These are phyloP conservation scores for Dilophus febrilis DNA, from an alignment of 2,888 invertebrate species.

Conservation along the genomic window DNA sequence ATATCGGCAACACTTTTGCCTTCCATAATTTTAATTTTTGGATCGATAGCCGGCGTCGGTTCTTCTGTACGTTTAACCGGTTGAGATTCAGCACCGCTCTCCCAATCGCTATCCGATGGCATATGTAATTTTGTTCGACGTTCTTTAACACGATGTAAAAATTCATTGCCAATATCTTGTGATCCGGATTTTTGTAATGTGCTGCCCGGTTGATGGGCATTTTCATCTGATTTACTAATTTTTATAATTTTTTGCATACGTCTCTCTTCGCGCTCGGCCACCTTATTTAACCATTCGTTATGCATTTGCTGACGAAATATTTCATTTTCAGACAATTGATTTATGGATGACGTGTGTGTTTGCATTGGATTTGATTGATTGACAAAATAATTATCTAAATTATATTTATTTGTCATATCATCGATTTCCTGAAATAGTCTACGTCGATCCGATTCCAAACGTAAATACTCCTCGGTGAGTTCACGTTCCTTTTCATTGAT, in stretches of 20 bases:
- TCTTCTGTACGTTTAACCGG: slow-evolving; percentile 32
- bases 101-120: slow-evolving; percentile 44
- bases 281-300: slow-evolving; percentile 63
- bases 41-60: slow-evolving; percentile 29
- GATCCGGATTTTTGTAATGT: background rate
- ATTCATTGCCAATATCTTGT: slow-evolving; percentile 49
- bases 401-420: slow-evolving; percentile 4
- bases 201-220: slow-evolving; percentile 24
- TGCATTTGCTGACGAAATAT: slow-evolving; percentile 66
- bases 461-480: slow-evolving; percentile 44
- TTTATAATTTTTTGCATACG: slow-evolving; percentile 66
- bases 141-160: slow-evolving; percentile 56
- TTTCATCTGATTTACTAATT: slow-evolving; percentile 41
- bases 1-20: slow-evolving; percentile 41
- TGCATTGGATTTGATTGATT: background rate
- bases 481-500: slow-evolving; percentile 50
- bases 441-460: slow-evolving; percentile 40
- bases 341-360: slow-evolving; percentile 3
- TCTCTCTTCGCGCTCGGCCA: slow-evolving; percentile 59
- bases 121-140: slow-evolving; percentile 52
- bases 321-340: slow-evolving; percentile 49
- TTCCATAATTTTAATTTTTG: slow-evolving; percentile 44
- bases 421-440: slow-evolving; percentile 24
- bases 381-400: background rate
- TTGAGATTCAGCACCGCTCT: slow-evolving; percentile 36